phyloP scores from a whole-genome alignment of 30 jellyfish, hydroid and myxozoan genomes.

The Chrysaora quinquecirrha region DNA sequence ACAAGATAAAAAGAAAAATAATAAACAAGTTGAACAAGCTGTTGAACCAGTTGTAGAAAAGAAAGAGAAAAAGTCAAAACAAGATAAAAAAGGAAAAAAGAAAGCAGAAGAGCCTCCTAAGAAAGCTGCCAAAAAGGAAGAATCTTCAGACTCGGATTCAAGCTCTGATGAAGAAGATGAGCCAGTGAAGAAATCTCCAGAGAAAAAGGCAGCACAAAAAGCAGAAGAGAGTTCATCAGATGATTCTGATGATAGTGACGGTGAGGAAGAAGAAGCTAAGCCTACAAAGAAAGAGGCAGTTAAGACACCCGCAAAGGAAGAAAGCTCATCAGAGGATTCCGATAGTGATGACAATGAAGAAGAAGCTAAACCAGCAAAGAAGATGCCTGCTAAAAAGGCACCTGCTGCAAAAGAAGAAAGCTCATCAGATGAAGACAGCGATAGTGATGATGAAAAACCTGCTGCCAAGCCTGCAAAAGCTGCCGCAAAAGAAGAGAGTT shows the following conservation, averaged over 20 bases:
- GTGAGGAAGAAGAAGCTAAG: slow-evolving; percentile 52
- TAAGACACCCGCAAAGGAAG: background rate
- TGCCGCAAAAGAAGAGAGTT: slow-evolving; percentile 34
- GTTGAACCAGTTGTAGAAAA: background rate
- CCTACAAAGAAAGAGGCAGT: background rate
- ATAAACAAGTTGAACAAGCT: background rate
- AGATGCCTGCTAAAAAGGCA: background rate
- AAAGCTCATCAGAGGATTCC: background rate
- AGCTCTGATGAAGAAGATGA: background rate
- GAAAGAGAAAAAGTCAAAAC: background rate
- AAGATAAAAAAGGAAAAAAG: slow-evolving; percentile 27
- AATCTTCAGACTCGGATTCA: slow-evolving; percentile 30
- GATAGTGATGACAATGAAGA: slow-evolving; percentile 31
- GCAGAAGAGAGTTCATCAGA: background rate
- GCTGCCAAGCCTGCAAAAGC: background rate
- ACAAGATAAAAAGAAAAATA: slow-evolving; percentile 28
- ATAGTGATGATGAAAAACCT: background rate
- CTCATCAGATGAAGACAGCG: background rate
- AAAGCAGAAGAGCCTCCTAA: background rate
- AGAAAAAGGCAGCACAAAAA: background rate
- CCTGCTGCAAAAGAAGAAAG: slow-evolving; percentile 8
- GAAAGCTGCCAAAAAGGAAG: background rate
- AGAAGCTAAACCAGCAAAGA: slow-evolving; percentile 33
- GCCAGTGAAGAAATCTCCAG: slow-evolving; percentile 1
- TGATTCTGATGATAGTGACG: background rate